Base-by-base conservation (phyloP, 64 coral and sea anemone species). In the Catalaphyllia jardinei region DNA sequence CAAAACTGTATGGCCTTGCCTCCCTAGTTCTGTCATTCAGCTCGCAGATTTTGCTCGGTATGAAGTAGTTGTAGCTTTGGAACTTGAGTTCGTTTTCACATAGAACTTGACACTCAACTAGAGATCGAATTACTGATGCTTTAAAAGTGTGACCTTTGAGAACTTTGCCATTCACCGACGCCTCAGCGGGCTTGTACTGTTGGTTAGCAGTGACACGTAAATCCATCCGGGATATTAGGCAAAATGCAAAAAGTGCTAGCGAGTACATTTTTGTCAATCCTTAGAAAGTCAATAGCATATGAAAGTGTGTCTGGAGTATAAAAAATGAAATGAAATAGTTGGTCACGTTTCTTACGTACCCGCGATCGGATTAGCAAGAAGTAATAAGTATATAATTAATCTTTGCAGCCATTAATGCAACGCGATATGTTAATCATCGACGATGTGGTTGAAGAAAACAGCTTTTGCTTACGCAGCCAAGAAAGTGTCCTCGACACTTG, bases 11-110 rank as follows among this genome's bases (percentile, higher is more conserved):
- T 19, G 74, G 74, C 38, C 38, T 76, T 20, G 74, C 38, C 38
- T 76, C 74, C 19, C 51, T 76, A 20, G 74, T 76, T 20, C 38
- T 39, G 74, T 76, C 38, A 35, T 76, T 76, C 74, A 76, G 13
- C 35, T 76, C 74, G 30, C 74, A 76, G 38, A 49, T 20, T 17
- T 35, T 46, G 19, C 20, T 17, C 20, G 74, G 11, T 6, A 18
- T 38, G 10, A 39, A 14, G 74, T 39, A 76, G 18, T 76, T 76
- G 38, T 46, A 76, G 38, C 74, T 76, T 31, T 35, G 31, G 35
- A 38, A 76, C 38, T 29, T 39, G 13, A 20, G 74, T 17, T 76
- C 74, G 30, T 12, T 76, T 18, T 76, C 30, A 20, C 74, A 76
- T 0, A 38, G 35, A 13, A 38, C 31, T 18, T 39, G 35, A 46